Evolutionary conservation across 2,888 invertebrate genomes (phyloP).

Genomic region (Apocheima hispidaria): DNA sequence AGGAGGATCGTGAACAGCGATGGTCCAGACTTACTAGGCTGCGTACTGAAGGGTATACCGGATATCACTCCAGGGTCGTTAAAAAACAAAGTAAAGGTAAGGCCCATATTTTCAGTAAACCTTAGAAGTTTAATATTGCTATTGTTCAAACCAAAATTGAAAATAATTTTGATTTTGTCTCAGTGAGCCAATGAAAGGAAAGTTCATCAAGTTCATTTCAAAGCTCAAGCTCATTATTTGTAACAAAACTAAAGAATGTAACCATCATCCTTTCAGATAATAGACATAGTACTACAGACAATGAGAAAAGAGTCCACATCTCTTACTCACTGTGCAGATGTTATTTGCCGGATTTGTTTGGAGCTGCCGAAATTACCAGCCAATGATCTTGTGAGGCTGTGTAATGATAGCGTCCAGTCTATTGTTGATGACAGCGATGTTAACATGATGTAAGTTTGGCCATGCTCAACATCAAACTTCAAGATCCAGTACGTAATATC

Average conservation of each 20-base stretch:
- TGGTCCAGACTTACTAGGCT: constrained; percentile 68
- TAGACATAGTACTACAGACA: constrained; percentile 64
- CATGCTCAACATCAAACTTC: too few species aligned
- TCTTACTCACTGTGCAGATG: constrained; percentile 71
- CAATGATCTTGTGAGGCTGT: constrained; percentile 67
- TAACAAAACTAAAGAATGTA: background rate
- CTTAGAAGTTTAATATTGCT: background rate
- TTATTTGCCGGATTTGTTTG: constrained; percentile 69
- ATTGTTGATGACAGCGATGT: constrained; percentile 76
- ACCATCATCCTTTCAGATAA: constrained; percentile 51
- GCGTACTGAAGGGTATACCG: constrained; percentile 69
- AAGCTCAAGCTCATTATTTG: too few species aligned
- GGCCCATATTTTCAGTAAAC: background rate
- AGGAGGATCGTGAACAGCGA: constrained; percentile 69
- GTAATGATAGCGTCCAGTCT: constrained; percentile 74
- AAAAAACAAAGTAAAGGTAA: constrained; percentile 68
- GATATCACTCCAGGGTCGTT: constrained; percentile 51
- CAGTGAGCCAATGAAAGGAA: too few species aligned
- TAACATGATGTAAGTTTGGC: constrained; percentile 74
- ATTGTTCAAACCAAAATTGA: too few species aligned
- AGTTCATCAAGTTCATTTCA: too few species aligned
- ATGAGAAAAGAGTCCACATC: constrained; percentile 72
- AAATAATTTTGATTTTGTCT: too few species aligned
- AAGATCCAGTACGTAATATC: too few species aligned
- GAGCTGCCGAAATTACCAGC: constrained; percentile 65